Percentiles rank a stretch among this genome's conserved stretches.
These are phyloP conservation scores for Papilio xuthus DNA, from an alignment of 1,140 invertebrate genomes.

Conservation along the genomic window DNA sequence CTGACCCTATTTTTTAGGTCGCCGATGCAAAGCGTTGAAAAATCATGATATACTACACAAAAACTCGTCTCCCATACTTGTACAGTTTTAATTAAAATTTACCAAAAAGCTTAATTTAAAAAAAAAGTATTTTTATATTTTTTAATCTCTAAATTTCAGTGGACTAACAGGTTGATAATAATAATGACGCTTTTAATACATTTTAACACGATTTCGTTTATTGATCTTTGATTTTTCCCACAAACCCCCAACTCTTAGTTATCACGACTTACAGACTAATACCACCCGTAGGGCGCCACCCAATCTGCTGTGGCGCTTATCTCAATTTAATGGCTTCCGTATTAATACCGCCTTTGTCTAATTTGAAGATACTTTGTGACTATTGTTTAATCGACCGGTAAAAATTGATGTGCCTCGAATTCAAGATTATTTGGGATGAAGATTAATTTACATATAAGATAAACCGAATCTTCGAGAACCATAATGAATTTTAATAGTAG, in stretches of 20 bases:
- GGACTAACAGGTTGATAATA: neutral
- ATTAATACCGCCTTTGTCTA: slow-evolving; percentile 80
- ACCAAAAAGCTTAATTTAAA: neutral
- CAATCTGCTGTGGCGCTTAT: slow-evolving; percentile 78
- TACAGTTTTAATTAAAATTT: too few species aligned
- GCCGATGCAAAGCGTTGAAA: neutral
- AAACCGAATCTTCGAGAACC: neutral
- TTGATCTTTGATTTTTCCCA: slow-evolving; percentile 59
- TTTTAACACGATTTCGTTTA: neutral
- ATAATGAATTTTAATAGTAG: slow-evolving; percentile 10
- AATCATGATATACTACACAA: neutral
- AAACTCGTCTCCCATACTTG: too few species aligned
- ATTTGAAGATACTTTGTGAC: slow-evolving; percentile 71
- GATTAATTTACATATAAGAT: slow-evolving; percentile 29
- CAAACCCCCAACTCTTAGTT: slow-evolving; percentile 70
- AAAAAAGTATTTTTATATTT: neutral
- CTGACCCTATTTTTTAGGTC: neutral
- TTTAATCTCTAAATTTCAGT: neutral
- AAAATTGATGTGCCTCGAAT: slow-evolving; percentile 63
- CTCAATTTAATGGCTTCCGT: slow-evolving; percentile 80
- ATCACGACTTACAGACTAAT: slow-evolving; percentile 78
- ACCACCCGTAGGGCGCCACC: slow-evolving; percentile 75
- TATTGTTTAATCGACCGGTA: slow-evolving; percentile 74
- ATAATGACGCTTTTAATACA: neutral
- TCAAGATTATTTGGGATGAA: slow-evolving; percentile 36